phyloP scores from a whole-genome alignment of 1,140 invertebrate genomes.

The Acromyrmex echinatior region DNA sequence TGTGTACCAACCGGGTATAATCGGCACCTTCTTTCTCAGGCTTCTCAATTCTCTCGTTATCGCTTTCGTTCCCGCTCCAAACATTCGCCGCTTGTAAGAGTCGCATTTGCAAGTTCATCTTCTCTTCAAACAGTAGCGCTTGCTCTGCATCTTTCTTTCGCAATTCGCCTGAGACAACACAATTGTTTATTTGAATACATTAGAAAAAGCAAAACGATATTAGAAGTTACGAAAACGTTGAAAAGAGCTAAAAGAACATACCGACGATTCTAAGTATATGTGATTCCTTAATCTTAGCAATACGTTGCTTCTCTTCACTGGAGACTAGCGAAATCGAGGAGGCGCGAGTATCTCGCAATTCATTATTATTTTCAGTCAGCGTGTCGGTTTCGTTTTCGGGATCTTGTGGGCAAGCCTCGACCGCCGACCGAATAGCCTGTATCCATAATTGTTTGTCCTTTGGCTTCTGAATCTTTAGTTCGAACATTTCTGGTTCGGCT shows the following conservation, averaged over 20 bases:
- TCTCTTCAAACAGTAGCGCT: conserved; percentile 94
- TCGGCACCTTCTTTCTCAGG: conserved; percentile 81
- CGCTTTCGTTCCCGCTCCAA: conserved; percentile 79
- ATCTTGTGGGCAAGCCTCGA: conserved; percentile 90
- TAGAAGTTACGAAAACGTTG: background rate
- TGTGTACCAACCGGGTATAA: conserved; percentile 82
- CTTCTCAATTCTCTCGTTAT: conserved; percentile 78
- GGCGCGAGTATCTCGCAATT: conserved; percentile 80
- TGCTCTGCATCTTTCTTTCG: conserved; percentile 95
- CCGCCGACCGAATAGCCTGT: conserved; percentile 91
- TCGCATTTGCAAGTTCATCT: conserved; percentile 93
- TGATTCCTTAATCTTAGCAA: conserved; percentile 91
- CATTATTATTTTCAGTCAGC: conserved; percentile 86
- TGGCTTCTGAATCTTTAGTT: conserved; percentile 95
- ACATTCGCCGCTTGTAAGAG: conserved; percentile 90
- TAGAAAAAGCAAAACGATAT: conserved; percentile 30
- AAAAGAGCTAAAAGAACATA: conserved; percentile 79
- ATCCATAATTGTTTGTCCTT: conserved; percentile 97
- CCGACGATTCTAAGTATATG: conserved; percentile 91
- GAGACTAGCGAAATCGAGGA: conserved; percentile 86
- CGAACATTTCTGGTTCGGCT: conserved; percentile 97
- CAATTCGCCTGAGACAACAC: conserved; percentile 88
- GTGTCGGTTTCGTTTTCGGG: conserved; percentile 88
- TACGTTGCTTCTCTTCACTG: conserved; percentile 91
- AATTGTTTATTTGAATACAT: conserved; percentile 3